Base-by-base conservation (phyloP, 2,888 invertebrate genomes). In the Aphelenchoides bicaudatus region DNA sequence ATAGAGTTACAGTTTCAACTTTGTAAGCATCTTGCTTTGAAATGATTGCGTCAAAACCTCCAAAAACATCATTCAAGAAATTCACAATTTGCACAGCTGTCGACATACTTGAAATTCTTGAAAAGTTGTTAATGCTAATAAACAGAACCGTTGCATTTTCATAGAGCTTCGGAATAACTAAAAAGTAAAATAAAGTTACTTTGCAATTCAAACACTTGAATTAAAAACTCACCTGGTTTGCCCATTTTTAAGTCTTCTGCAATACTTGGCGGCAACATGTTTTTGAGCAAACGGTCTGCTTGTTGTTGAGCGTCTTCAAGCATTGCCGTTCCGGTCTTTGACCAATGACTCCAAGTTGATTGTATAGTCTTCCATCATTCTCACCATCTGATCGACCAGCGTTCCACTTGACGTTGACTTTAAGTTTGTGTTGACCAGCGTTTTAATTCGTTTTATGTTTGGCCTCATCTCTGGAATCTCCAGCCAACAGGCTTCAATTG, bases 1-100 rank as follows among this genome's bases (percentile, higher is more conserved):
- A 2, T 13, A 16, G 39, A 51, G 38, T 30, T n/a, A 30, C 52
- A 21, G 52, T 29, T 39, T 30, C 34, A 8, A 67, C 75, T 61
- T 75, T 75, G 61, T 74, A 75, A 2, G 75, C 75, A 52, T 75
- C 75, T 48, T 75, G 75, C 51, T 73, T 75, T n/a, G 75, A 70
- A 52, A 75, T 75, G 46, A 75, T 75, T 0, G 72, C 73, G 58
- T 75, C 75, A 56, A 75, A 75, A 6, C 75, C 75, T 34, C 68
- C 68, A 63, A 75, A 75, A 67, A 75, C 68, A 48, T 75, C 75
- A 57, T 75, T 75, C 10, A 75, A 56, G 63, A 75, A 75, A 10
- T 68, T 75, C 30, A 75, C 75, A 39, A 75, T 67, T 59, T 75
- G 75, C 2, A 75, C 62, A 1, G 75, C 75, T 2, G 73, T 75